Evolutionary conservation across 2,888 invertebrate genomes (phyloP).

Genomic region (Agrotis segetum): DNA sequence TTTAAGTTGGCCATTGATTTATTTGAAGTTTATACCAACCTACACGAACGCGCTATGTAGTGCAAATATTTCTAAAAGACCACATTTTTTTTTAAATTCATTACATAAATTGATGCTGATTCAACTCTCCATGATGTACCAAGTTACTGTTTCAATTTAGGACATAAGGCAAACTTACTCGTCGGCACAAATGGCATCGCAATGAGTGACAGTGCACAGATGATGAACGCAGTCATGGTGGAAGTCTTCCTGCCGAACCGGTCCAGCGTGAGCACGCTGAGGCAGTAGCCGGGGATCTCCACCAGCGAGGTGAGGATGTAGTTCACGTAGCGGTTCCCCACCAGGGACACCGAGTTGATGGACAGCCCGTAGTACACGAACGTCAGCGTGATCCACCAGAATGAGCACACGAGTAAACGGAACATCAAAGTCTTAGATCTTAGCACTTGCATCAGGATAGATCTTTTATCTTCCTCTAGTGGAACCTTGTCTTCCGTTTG

Average conservation of each 20-base stretch:
- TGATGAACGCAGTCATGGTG: conserved; percentile 90
- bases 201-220: conserved; percentile 91
- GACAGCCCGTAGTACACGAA: conserved; percentile 96
- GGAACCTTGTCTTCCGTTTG: conserved; percentile 15
- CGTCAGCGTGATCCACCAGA: conserved; percentile 95
- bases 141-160: not conserved
- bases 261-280: conserved; percentile 91
- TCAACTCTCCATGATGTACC: not conserved
- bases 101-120: too few relatives aligned
- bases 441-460: conserved; percentile 82
- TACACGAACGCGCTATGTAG: too few relatives aligned
- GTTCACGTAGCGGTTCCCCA: conserved; percentile 94
- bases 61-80: too few relatives aligned
- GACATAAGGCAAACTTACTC: conserved; percentile 78
- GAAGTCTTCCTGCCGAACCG: conserved; percentile 91
- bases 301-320: conserved; percentile 93
- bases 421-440: conserved; percentile 88
- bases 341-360: conserved; percentile 94
- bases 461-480: conserved; percentile 49
- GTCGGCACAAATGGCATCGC: conserved; percentile 90
- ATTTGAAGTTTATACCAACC: too few relatives aligned
- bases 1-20: not conserved
- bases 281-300: conserved; percentile 92
- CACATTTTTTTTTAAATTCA: too few relatives aligned
- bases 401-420: conserved; percentile 92